Percentiles rank a stretch among this genome's conserved stretches.
phyloP scores from a whole-genome alignment of 2,888 invertebrate species.

The Calameuta filiformis region DNA sequence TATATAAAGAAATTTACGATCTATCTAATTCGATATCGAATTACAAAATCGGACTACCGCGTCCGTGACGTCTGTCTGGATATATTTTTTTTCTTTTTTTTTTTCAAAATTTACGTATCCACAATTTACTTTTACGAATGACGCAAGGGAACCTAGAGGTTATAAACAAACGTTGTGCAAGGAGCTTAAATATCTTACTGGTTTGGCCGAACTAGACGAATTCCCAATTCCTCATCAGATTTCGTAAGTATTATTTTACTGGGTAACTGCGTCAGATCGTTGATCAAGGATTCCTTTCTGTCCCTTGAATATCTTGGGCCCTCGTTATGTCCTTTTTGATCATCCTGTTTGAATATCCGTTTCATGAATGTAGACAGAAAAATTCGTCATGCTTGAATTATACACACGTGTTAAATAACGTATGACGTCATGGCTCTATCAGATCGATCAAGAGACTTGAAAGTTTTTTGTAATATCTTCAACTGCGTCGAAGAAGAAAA shows the following conservation, averaged over 20 bases:
- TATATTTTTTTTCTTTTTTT: background rate
- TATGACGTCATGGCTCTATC: background rate
- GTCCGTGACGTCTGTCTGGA: background rate
- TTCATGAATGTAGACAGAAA: background rate
- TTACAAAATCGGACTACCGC: background rate
- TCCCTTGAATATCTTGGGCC: background rate
- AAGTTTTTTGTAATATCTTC: background rate
- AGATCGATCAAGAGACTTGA: background rate
- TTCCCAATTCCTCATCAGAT: slow-evolving; percentile 8
- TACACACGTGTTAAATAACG: background rate
- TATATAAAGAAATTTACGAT: background rate
- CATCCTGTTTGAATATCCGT: background rate
- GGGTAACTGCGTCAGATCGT: background rate
- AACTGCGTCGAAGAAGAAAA: background rate
- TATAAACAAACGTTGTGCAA: background rate
- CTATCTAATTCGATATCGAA: background rate
- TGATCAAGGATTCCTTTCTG: background rate
- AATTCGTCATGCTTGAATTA: background rate
- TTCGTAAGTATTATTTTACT: slow-evolving; percentile 8
- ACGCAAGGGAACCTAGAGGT: background rate
- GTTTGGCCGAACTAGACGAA: slow-evolving; percentile 10
- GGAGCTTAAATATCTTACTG: slow-evolving; percentile 6
- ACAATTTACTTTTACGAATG: background rate
- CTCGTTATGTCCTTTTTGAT: background rate
- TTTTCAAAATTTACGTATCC: background rate